These are phyloP conservation scores for Nudaria mundana DNA, from an alignment of 2,888 invertebrate species.

Conservation along the genomic window DNA sequence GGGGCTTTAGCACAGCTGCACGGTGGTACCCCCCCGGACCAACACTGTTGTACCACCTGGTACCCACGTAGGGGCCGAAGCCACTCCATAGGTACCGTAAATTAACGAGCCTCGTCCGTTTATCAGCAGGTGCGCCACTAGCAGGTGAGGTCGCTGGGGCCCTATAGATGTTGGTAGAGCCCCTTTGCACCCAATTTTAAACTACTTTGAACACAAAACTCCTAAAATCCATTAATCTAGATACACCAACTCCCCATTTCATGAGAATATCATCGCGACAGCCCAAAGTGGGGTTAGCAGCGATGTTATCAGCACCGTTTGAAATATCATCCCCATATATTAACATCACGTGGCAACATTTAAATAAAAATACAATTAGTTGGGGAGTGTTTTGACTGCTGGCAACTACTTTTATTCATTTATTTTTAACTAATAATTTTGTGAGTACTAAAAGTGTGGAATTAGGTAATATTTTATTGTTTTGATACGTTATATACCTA, in stretches of 20 bases:
- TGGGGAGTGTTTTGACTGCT: conserved; percentile 56
- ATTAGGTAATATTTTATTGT: conserved; percentile 13
- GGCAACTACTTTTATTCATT: conserved; percentile 51
- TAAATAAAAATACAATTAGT: conserved; percentile 71
- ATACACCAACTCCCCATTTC: conserved; percentile 7
- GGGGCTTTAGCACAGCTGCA: too few relatives aligned
- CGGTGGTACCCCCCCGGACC: too few relatives aligned
- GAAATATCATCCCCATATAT: conserved; percentile 33
- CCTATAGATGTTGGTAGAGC: too few relatives aligned
- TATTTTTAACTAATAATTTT: conserved; percentile 46
- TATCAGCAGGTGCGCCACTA: too few relatives aligned
- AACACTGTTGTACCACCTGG: too few relatives aligned
- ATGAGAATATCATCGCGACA: conserved; percentile 29
- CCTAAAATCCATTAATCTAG: conserved; percentile 8
- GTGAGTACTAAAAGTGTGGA: conserved; percentile 15
- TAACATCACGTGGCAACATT: conserved; percentile 38
- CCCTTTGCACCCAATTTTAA: too few relatives aligned
- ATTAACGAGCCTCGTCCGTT: too few relatives aligned
- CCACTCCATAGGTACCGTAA: too few relatives aligned
- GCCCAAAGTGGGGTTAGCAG: conserved; percentile 16
- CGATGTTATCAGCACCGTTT: conserved; percentile 30
- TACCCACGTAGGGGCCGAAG: too few relatives aligned
- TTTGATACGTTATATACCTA: too few relatives aligned
- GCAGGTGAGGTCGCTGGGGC: too few relatives aligned
- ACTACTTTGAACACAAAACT: too few relatives aligned